Evolutionary conservation across 2,113 vertebrate genomes (phyloP).

Genomic region (Tapirus terrestris): DNA sequence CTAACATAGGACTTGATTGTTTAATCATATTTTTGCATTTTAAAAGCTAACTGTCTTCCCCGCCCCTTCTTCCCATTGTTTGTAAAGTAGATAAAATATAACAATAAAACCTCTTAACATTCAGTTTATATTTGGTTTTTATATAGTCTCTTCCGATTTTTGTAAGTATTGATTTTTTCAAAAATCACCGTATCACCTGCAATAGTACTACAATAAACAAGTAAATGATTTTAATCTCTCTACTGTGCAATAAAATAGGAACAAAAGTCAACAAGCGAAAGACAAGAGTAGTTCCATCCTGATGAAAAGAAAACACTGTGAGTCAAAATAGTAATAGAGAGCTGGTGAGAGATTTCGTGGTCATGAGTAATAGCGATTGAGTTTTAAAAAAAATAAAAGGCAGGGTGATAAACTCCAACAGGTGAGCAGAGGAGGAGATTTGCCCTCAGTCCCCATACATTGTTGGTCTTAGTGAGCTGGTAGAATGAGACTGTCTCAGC

Average conservation of each 20-base stretch:
- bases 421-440: background rate
- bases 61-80: background rate
- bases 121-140: background rate
- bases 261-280: background rate
- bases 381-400: background rate
- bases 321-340: background rate
- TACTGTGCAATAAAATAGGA: background rate
- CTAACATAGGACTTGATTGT: background rate
- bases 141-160: background rate
- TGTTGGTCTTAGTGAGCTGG: background rate
- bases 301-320: background rate
- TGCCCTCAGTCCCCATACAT: background rate
- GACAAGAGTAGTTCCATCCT: background rate
- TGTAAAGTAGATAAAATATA: background rate
- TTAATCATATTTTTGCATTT: constrained; percentile 15
- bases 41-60: background rate
- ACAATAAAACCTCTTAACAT: background rate
- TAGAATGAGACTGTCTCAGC: background rate
- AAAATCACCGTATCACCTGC: background rate
- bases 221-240: background rate
- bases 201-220: background rate
- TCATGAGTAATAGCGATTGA: background rate
- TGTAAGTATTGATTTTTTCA: background rate
- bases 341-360: background rate
- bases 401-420: background rate